Conservation (phyloP, 2,797 vertebrate genomes). For the Enteromius mattozi region DNA sequence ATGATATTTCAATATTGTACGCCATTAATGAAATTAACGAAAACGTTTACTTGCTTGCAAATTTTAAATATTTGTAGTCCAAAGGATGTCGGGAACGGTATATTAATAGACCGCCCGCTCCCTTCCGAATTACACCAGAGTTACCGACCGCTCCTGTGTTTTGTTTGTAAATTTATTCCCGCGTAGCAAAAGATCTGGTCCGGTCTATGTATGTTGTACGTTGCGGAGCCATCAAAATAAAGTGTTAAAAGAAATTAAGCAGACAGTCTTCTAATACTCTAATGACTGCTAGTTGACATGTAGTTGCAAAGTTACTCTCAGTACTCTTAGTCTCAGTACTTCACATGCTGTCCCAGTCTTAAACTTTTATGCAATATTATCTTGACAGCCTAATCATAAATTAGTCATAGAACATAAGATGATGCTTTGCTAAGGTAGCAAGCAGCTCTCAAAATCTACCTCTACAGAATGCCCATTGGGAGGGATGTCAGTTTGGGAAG, state of each 20-base stretch:
- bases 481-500: constrained; percentile 19
- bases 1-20: not conserved
- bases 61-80: no score
- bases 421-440: constrained; percentile 13
- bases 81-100: no score
- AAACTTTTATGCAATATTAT: not conserved
- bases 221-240: no score
- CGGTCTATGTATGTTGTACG: no score
- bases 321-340: not conserved
- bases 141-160: no score
- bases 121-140: no score
- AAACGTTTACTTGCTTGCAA: not conserved
- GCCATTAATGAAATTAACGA: not conserved
- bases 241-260: no score
- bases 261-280: not conserved
- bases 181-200: no score
- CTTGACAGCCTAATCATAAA: not conserved
- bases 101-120: no score
- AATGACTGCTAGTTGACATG: not conserved
- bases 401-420: not conserved
- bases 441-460: constrained; percentile 7
- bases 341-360: not conserved
- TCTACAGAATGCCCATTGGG: constrained; percentile 21
- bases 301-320: not conserved
- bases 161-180: no score